Evolutionary conservation across 23 tunicate species (phyloP).

Genomic region (Oikopleura dioica): DNA sequence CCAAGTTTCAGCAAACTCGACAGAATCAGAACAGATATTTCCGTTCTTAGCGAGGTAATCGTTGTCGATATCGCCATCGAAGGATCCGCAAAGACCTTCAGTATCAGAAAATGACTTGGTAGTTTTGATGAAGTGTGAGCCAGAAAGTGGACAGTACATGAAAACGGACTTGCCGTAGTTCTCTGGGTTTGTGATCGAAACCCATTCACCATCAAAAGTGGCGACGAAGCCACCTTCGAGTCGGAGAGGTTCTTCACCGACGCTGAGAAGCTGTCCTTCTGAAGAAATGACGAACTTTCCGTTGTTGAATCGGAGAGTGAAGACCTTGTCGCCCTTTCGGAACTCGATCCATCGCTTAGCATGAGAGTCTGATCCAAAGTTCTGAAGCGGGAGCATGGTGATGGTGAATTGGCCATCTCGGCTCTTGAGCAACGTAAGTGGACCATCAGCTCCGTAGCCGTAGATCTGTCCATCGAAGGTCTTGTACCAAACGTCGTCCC

Average conservation of each 20-base stretch:
- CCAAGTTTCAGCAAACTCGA: constrained; percentile 8
- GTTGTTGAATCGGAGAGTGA: constrained; percentile 11
- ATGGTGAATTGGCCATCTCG: background rate
- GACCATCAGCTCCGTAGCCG: constrained; percentile 14
- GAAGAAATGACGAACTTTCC: background rate
- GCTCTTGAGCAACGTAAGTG: background rate
- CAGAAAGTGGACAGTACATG: background rate
- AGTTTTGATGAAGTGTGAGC: background rate
- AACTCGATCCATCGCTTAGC: constrained; percentile 3
- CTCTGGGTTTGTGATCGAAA: background rate
- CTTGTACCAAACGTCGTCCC: constrained; percentile 14
- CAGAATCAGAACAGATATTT: background rate
- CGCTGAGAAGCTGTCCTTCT: background rate
- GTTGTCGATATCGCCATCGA: background rate
- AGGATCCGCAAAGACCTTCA: background rate
- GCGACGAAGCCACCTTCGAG: background rate
- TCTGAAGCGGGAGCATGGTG: background rate
- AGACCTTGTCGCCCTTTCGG: background rate
- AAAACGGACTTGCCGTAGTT: background rate
- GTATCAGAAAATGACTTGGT: background rate
- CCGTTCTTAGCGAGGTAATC: constrained; percentile 7
- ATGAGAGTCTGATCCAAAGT: background rate
- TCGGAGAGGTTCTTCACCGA: background rate
- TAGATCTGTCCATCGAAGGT: constrained; percentile 18
- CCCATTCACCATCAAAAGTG: constrained; percentile 8